Percentiles rank a stretch among this genome's conserved stretches.
Conservation (phyloP, 23 tunicate genomes). For the Oikopleura albicans region DNA sequence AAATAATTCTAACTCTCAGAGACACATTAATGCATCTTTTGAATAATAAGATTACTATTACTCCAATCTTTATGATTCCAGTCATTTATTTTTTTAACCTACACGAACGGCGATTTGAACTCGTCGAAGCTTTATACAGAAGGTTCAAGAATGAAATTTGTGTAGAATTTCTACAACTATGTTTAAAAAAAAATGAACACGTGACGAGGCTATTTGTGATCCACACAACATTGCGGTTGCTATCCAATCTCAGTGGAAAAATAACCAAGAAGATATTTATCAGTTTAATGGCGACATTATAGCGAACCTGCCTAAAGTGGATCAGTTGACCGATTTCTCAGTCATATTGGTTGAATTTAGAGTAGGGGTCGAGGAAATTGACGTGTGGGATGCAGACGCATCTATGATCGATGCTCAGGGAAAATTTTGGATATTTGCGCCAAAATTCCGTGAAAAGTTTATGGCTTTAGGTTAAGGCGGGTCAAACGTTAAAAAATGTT, state of each 20-base stretch:
- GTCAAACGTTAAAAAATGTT: no score
- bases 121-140: no score
- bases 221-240: not conserved
- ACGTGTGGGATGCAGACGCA: slow-evolving; percentile 7
- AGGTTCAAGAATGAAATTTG: no score
- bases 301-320: not conserved
- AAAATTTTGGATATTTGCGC: not conserved
- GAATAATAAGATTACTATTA: no score
- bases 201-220: not conserved
- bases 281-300: slow-evolving; percentile 1
- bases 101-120: no score
- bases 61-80: no score
- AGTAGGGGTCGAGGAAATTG: not conserved
- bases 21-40: no score
- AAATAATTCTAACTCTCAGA: no score
- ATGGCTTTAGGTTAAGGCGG: not conserved
- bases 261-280: not conserved
- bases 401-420: not conserved
- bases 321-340: not conserved
- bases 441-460: not conserved
- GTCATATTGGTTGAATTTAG: not conserved
- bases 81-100: no score
- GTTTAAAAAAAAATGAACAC: not conserved
- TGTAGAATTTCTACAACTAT: no score
- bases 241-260: not conserved